Evolutionary conservation across 2,113 vertebrate species (phyloP).

Genomic region (Tretioscincus oriximinensis): DNA sequence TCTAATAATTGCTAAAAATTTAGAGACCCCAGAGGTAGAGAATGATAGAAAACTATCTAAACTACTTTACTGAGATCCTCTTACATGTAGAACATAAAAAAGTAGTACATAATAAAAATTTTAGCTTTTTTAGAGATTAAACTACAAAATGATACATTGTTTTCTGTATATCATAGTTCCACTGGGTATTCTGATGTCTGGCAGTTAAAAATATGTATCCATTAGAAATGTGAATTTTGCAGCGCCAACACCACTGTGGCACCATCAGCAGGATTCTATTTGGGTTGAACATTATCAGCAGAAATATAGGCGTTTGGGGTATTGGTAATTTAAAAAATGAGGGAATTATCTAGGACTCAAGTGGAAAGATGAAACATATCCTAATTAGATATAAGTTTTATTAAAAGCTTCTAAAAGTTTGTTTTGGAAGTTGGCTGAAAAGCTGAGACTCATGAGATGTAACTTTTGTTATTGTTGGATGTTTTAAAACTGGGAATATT

Average conservation of each 20-base stretch:
- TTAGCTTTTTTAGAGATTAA: not conserved
- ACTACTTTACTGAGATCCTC: not conserved
- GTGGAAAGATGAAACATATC: not conserved
- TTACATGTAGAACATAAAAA: not conserved
- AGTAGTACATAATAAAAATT: not conserved
- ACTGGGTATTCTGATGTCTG: constrained; percentile 12
- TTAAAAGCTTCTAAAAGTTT: not conserved
- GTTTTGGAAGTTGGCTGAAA: not conserved
- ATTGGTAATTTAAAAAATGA: not conserved
- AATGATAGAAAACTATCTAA: not conserved
- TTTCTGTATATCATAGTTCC: not conserved
- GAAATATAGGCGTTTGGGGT: not conserved
- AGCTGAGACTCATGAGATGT: not conserved
- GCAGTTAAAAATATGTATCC: constrained; percentile 20
- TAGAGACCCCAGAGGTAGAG: not conserved
- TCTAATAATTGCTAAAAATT: not conserved
- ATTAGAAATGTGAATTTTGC: constrained; percentile 18
- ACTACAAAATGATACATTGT: not conserved
- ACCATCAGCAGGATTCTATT: constrained; percentile 1
- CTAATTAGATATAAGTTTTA: not conserved
- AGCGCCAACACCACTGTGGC: not conserved
- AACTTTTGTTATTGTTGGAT: not conserved
- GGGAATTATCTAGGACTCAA: not conserved
- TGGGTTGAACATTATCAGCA: constrained; percentile 5
- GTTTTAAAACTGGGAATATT: not conserved